Evolutionary conservation across 2,797 vertebrate species (phyloP), one percentile per base, ranked within the genome.

Genomic region (Champsocephalus esox): DNA sequence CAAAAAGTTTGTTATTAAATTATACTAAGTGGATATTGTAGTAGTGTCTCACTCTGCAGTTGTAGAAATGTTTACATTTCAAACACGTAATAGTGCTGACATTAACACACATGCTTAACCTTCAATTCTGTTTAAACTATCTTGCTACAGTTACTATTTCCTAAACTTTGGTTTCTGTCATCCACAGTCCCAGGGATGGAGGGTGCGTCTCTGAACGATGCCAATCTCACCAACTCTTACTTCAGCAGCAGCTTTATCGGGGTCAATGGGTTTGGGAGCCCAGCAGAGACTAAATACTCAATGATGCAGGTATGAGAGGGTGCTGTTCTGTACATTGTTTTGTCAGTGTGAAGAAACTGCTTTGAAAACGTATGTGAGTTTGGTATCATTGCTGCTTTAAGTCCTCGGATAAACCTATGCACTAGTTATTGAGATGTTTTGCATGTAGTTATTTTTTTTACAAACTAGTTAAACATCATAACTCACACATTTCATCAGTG

Each of bases 231-330:
- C 85, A 99, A 99, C 94, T 99, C 98, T 38, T 99, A 97, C 95
- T 99, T 99, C 92, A 99, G 98, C 93, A 98, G 97, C 96, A 99
- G 97, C 93, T 99, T 99, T 94, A 98, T 99, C 91, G 98, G 98
- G 32, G 96, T 99, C 88, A 99, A 99, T 92, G 98, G 98, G 81
- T 99, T 99, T 95, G 98, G 98, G 94, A 98, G 97, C 92, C 98
- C 98, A 10, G 96, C 96, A 80, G 98, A 99, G 91, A 94, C 97
- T 14, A 99, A 98, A 89, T 99, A 99, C 92, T 97, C 98, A 85
- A 97, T 99, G 95, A 98, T 99, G 95, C 98, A 99, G 98, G 98
- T 99, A 97, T 43, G 51, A 16, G 17, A 72, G 5, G 2, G 21
- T 14, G 21, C 14, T 57, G 21, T 14, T n/a, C 14, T 57, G 41